Evolutionary conservation across 2,113 vertebrate genomes (phyloP).

Genomic region (Amazona guildingii): DNA sequence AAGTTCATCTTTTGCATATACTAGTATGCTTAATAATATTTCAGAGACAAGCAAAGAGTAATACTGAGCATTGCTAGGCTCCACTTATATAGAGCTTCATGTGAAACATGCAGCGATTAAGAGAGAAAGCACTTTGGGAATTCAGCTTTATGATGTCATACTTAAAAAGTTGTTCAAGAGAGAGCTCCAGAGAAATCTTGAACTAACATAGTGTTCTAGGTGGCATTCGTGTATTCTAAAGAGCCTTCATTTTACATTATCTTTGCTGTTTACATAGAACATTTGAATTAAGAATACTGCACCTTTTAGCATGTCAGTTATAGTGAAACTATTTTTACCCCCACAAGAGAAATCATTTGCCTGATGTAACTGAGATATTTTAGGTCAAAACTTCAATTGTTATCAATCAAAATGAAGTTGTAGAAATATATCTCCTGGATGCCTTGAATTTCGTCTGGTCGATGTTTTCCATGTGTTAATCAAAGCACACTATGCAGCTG

Average conservation of each 20-base stretch:
- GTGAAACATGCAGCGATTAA: neutral
- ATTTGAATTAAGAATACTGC: neutral
- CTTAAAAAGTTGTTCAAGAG: neutral
- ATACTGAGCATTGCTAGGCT: neutral
- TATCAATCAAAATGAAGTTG: neutral
- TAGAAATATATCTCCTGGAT: neutral
- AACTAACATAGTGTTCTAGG: neutral
- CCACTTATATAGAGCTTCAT: neutral
- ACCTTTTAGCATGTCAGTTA: rapidly evolving
- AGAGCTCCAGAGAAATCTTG: neutral
- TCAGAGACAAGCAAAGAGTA: neutral
- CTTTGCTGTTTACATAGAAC: neutral
- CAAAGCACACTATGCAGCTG: neutral
- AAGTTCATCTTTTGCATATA: neutral
- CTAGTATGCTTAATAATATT: neutral
- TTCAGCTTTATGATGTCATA: neutral
- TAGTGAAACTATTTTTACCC: neutral
- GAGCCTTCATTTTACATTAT: neutral
- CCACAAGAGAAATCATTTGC: neutral
- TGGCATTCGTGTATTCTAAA: neutral
- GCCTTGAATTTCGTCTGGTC: neutral
- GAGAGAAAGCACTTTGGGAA: neutral
- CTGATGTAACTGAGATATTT: neutral
- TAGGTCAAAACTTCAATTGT: neutral
- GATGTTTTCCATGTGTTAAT: neutral